Percentiles rank a stretch among this genome's conserved stretches.
These are phyloP conservation scores for Caiman crocodilus DNA, from an alignment of 2,797 vertebrate species.

Conservation along the genomic window DNA sequence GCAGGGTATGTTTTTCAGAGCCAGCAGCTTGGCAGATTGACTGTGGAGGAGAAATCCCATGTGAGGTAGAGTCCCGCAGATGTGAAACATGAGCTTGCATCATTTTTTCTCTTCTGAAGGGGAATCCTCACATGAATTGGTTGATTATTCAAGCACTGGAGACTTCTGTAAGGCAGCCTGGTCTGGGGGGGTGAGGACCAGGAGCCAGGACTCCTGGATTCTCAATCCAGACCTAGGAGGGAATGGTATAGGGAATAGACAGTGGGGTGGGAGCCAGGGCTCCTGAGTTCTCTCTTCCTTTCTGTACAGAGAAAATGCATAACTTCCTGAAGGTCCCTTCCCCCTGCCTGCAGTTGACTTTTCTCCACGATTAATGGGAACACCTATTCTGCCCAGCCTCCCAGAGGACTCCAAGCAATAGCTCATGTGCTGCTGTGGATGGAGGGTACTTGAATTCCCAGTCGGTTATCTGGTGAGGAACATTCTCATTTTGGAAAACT, in stretches of 20 bases:
- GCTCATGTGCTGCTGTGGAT: not conserved
- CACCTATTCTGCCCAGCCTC: not conserved
- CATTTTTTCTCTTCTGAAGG: not conserved
- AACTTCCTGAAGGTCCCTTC: not conserved
- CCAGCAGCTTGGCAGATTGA: not conserved
- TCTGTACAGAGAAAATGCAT: not conserved
- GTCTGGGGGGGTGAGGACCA: not conserved
- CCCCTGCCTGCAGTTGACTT: fast-evolving
- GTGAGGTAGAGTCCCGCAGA: not conserved
- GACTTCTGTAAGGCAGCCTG: not conserved
- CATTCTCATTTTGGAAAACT: not conserved
- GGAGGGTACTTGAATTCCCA: not conserved
- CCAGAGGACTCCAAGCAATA: not conserved
- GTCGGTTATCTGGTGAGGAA: not conserved
- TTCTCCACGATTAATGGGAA: not conserved
- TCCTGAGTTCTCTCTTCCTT: not conserved
- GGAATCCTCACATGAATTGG: not conserved
- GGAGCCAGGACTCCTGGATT: not conserved
- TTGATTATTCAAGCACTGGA: not conserved
- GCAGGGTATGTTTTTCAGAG: not conserved
- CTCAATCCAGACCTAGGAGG: too few species aligned
- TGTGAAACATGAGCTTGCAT: not conserved
- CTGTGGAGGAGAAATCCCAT: too few species aligned
- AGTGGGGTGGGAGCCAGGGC: not conserved
- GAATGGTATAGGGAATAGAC: not conserved